A percentile compares a stretch with the other conserved stretches of the same genome.
phyloP scores from a whole-genome alignment of 2,113 vertebrate genomes.

The Malurus elegans region DNA sequence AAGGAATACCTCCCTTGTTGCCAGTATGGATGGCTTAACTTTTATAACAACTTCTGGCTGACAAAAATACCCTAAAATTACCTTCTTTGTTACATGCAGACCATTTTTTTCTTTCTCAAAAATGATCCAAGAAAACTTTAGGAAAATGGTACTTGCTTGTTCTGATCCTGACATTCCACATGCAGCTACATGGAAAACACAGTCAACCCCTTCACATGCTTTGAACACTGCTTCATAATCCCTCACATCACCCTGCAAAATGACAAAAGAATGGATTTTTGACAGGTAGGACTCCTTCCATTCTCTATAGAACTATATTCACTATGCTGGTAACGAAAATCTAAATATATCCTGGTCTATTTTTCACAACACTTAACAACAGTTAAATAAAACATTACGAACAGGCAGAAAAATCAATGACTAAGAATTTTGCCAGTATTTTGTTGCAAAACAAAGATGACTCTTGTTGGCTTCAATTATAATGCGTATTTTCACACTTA shows the following conservation, averaged over 20 bases:
- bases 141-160: slow-evolving; percentile 76
- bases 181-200: slow-evolving; percentile 90
- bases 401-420: not conserved
- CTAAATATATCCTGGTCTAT: not conserved
- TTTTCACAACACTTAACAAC: not conserved
- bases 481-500: slow-evolving; percentile 16
- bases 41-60: not conserved
- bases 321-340: not conserved
- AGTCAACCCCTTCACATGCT: slow-evolving; percentile 85
- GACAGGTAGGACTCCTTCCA: not conserved
- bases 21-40: not conserved
- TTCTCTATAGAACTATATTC: not conserved
- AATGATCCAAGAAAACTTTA: not conserved
- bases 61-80: not conserved
- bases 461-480: not conserved
- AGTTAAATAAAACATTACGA: not conserved
- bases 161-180: slow-evolving; percentile 90
- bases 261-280: not conserved
- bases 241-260: slow-evolving; percentile 84
- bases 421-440: not conserved
- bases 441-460: not conserved
- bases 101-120: not conserved
- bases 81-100: not conserved
- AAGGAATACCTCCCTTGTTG: not conserved
- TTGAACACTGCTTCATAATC: slow-evolving; percentile 82